Evolutionary conservation across 53 echinoderm and acorn worm species (phyloP).

Genomic region (Luidia sarsii): DNA sequence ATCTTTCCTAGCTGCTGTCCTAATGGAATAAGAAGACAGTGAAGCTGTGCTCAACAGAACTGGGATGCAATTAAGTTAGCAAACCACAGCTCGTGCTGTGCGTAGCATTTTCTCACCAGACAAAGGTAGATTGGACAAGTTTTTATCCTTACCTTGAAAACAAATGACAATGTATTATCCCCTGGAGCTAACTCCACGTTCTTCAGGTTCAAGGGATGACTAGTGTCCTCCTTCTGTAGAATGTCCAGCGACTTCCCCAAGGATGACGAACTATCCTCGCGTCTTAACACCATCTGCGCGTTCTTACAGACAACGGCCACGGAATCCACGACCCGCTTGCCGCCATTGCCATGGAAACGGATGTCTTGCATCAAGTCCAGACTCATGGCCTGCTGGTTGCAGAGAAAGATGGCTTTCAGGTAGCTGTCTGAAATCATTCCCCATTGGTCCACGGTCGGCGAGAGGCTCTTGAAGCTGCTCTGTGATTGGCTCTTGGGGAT

Average conservation of each 20-base stretch:
- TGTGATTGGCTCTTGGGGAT: conserved; percentile 72
- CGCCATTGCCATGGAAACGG: conserved; percentile 2
- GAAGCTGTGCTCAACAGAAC: no score
- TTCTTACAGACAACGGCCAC: conserved; percentile 68
- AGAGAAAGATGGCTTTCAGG: conserved; percentile 7
- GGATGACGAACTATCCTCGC: conserved; percentile 91
- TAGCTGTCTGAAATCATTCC: conserved; percentile 29
- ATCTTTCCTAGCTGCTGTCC: no score
- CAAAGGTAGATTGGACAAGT: no score
- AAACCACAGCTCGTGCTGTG: no score
- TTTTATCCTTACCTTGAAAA: conserved; percentile 74
- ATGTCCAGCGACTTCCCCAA: conserved; percentile 69
- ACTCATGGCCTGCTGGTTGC: conserved; percentile 32
- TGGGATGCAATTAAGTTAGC: no score
- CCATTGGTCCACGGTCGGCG: conserved; percentile 47
- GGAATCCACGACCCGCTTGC: conserved; percentile 17
- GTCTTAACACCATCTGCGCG: conserved; percentile 61
- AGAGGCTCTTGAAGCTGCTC: conserved; percentile 66
- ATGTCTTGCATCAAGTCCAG: conserved; percentile 1
- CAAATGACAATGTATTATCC: conserved; percentile 64
- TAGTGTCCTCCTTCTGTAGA: conserved; percentile 69
- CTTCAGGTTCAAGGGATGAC: conserved; percentile 54
- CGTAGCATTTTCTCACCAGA: no score
- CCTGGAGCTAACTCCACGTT: conserved; percentile 72
- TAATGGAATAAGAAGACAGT: no score